Conservation (phyloP, 1,140 invertebrate genomes). For the Hydropsyche tenuis region DNA sequence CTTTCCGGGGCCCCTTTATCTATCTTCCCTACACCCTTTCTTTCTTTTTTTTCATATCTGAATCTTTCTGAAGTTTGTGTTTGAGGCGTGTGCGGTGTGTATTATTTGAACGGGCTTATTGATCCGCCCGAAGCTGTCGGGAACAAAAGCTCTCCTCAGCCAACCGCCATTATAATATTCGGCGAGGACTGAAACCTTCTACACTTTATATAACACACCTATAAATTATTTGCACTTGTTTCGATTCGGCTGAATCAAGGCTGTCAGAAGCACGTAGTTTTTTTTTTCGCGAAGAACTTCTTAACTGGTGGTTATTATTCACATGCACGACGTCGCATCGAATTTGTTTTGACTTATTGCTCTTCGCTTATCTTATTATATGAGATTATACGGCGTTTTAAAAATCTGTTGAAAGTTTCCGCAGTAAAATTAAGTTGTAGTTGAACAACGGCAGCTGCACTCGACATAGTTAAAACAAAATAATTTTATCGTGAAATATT, state of each 20-base stretch:
- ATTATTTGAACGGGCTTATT: conserved; percentile 35
- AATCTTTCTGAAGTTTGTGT: conserved; percentile 32
- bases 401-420: too few species aligned
- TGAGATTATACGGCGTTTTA: too few species aligned
- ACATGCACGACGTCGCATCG: too few species aligned
- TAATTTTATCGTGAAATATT: too few species aligned
- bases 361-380: too few species aligned
- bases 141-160: conserved; percentile 33
- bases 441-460: too few species aligned
- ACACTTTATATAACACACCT: neutral
- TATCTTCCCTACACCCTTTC: conserved; percentile 5
- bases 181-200: neutral
- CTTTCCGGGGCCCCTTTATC: conserved; percentile 20
- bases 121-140: conserved; percentile 33
- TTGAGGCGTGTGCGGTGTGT: conserved; percentile 33
- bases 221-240: conserved; percentile 14
- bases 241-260: neutral
- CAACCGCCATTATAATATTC: conserved; percentile 30
- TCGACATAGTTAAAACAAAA: too few species aligned
- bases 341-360: too few species aligned
- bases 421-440: too few species aligned
- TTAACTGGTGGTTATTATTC: too few species aligned
- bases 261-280: neutral
- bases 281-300: too few species aligned
- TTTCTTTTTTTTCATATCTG: conserved; percentile 33